Percentiles rank a stretch among this genome's conserved stretches.
Conservation (phyloP, 1,140 invertebrate genomes). For the Colletes gigas region DNA sequence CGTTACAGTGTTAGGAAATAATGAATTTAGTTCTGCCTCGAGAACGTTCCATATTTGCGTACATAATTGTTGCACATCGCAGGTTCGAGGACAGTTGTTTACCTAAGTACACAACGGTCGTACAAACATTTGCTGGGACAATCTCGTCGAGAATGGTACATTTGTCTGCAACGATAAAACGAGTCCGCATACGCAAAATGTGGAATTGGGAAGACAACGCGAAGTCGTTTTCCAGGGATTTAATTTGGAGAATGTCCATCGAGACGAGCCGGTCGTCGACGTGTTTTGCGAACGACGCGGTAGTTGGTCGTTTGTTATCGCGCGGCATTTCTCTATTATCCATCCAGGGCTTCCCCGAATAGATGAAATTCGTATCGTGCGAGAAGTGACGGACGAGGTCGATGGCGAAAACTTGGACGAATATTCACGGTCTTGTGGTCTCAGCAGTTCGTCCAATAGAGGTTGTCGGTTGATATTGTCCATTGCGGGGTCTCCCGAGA, state of each 20-base stretch:
- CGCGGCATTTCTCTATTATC: too few relatives aligned
- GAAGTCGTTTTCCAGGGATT: background rate
- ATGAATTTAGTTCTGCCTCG: background rate
- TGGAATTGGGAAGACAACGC: background rate
- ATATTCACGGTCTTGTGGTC: constrained; percentile 35
- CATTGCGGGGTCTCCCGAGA: constrained; percentile 27
- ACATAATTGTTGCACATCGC: constrained; percentile 4
- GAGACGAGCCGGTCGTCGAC: background rate
- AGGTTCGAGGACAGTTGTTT: background rate
- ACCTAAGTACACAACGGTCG: constrained; percentile 6
- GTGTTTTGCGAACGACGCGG: background rate
- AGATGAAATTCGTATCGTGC: background rate
- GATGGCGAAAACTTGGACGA: constrained; percentile 25
- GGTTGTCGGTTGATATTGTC: constrained; percentile 21
- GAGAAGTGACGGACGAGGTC: constrained; percentile 10
- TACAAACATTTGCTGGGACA: constrained; percentile 5
- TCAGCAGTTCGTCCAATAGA: constrained; percentile 21
- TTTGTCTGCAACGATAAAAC: background rate
- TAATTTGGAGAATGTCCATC: background rate
- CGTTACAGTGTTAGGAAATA: background rate
- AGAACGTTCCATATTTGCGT: background rate
- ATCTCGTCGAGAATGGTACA: background rate
- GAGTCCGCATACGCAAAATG: background rate
- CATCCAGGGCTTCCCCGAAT: background rate
- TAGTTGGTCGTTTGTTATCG: background rate